A percentile compares a stretch with the other conserved stretches of the same genome.
Conservation (phyloP, 2,113 vertebrate species). For the Centropristis striata region DNA sequence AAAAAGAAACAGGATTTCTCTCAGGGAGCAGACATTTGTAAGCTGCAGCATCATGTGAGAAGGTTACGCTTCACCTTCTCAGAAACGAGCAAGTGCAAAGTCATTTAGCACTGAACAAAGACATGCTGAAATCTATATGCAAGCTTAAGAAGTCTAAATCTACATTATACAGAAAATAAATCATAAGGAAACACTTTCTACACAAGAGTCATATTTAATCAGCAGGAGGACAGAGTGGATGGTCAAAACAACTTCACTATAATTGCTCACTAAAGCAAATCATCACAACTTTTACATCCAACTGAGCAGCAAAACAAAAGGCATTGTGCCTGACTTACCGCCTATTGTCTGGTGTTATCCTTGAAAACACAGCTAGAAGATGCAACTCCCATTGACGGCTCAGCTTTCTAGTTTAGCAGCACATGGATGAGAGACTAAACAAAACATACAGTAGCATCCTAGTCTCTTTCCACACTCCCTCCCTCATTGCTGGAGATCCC, state of each 20-base stretch:
- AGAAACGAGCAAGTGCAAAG: slow-evolving; percentile 14
- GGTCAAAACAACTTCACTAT: slow-evolving; percentile 21
- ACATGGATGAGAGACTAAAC: slow-evolving; percentile 75
- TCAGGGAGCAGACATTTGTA: slow-evolving; percentile 24
- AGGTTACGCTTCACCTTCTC: slow-evolving; percentile 31
- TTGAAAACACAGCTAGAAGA: slow-evolving; percentile 40
- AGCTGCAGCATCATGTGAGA: slow-evolving; percentile 35
- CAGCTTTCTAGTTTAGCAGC: slow-evolving; percentile 56
- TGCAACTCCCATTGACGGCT: slow-evolving; percentile 54
- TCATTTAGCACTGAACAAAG: slow-evolving; percentile 41
- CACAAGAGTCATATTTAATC: background rate
- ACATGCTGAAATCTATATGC: slow-evolving; percentile 5
- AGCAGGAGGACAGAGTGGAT: background rate
- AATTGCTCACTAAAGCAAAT: slow-evolving; percentile 20
- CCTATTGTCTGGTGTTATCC: slow-evolving; percentile 39
- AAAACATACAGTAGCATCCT: slow-evolving; percentile 75
- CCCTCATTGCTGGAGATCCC: slow-evolving; percentile 57
- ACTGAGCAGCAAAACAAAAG: slow-evolving; percentile 28
- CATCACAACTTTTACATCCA: slow-evolving; percentile 16
- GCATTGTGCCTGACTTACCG: slow-evolving; percentile 69
- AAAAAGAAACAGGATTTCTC: slow-evolving; percentile 27
- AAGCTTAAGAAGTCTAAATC: background rate
- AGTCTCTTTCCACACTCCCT: slow-evolving; percentile 58
- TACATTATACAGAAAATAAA: background rate
- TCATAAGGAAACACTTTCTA: background rate